Percentiles rank a stretch among this genome's conserved stretches.
Evolutionary conservation across 2,113 vertebrate genomes (phyloP).

Genomic region (Thamnophis sirtalis): DNA sequence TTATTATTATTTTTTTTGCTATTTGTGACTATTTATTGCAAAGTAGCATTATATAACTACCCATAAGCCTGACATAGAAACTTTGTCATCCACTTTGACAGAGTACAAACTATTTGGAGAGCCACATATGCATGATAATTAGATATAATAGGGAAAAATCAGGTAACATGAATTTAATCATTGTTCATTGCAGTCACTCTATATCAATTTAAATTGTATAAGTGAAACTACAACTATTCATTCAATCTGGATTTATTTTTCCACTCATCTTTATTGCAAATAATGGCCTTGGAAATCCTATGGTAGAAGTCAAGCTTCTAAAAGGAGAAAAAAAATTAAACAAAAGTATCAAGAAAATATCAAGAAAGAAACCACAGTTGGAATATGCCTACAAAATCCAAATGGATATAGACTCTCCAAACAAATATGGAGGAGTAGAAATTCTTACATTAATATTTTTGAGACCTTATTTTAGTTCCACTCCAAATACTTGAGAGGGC

Average conservation of each 20-base stretch:
- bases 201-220: neutral
- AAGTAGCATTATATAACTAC: neutral
- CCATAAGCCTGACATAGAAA: neutral
- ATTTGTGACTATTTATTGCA: neutral
- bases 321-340: neutral
- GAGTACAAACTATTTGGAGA: neutral
- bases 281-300: neutral
- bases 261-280: neutral
- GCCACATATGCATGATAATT: neutral
- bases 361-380: neutral
- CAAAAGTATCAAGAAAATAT: neutral
- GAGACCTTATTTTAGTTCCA: neutral
- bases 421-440: neutral
- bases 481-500: neutral
- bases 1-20: neutral
- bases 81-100: neutral
- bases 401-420: neutral
- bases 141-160: neutral
- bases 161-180: neutral
- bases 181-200: neutral
- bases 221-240: neutral
- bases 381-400: no score
- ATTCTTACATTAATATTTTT: neutral
- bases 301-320: neutral
- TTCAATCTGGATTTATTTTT: neutral